Base-by-base conservation (phyloP, 2,888 invertebrate species). In the Cataglyphis rosenhaueri region DNA sequence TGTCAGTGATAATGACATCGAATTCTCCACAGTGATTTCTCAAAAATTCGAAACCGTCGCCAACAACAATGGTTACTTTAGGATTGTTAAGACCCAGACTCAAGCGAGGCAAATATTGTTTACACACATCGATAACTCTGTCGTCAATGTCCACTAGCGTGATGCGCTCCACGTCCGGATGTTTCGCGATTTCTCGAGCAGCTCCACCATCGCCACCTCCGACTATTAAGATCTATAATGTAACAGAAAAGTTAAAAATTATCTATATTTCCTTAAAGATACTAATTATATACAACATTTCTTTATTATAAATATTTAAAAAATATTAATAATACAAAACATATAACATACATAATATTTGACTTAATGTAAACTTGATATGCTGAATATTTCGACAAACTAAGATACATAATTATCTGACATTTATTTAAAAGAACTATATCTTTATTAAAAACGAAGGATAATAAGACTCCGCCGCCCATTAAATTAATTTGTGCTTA, bases 131-230 rank as follows among this genome's bases (percentile, higher is more conserved):
- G 18, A 99, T 96, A 1, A 99, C 99, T 94, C 96, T 96, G 71
- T 96, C 97, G 94, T 99, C 99, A 88, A 99, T 99, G 95, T 99
- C 99, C 79, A 99, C 99, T 96, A 98, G 96, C 75, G 97, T 96
- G 82, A 99, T 97, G 91, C 96, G 95, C 92, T 98, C 97, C 0
- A 99, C 99, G 83, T 95, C 94, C 0, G 98, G 98, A 95, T 99
- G 99, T 94, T 99, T 99, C 1, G 97, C 96, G 0, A 99, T 98
- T 94, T 99, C 99, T 12, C 99, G 96, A 0, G 98, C 98, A 5
- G 99, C 99, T 0, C 99, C 99, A 0, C 99, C 99, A 95, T 99
- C 99, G 0, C 99, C 99, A 0, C 99, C 99, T 0, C 99, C 99
- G 29, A 99, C 98, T 88, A 99, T 98, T 48, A 99, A 95, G 3